Base-by-base conservation (phyloP, 1,140 invertebrate species). In the Drosophila leontia region DNA sequence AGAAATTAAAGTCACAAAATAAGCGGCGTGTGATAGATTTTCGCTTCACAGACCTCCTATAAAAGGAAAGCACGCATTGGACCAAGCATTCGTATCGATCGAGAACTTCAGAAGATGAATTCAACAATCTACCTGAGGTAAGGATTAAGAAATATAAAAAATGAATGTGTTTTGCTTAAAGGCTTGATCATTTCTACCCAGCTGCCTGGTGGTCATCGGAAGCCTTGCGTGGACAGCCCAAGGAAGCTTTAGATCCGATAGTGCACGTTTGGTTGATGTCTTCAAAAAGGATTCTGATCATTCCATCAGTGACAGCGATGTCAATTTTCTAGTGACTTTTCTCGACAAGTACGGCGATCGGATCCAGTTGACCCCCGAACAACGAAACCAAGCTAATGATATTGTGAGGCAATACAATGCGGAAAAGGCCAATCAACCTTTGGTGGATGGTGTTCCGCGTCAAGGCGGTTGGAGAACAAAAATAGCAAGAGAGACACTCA, bases 121-220 rank as follows among this genome's bases (percentile, higher is more conserved):
- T 12, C 32, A 7, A 13, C 50, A 19, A 35, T 35, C 7, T 53
- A 53, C 32, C 17, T 53, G 12, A 35, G 50, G 50, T 53, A 13
- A 53, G n/a, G n/a, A 17, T 8, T 0, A 2, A 34, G 1, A 17
- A 3, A 3, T 7, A 17, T 51, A 34, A 7, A 34, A 11, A 17
- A 12, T 34, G 0, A 17, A n/a, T 32, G 7, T 29, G 9, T 8
- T 29, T 8, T 29, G 26, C 26, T 3, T 11, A 32, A 32, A 0
- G 2, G 3, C n/a, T 17, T 32, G n/a, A 17, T 51, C 12, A 34
- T 34, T 51, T 12, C 29, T 51, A 0, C 1, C n/a, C 7, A 53
- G 50, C 50, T 53, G 50, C 50, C 11, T 53, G 50, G 50, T 53
- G 32, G 29, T 19, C 32, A 53, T 53, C 11, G 50, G 50, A 53